phyloP scores from a whole-genome alignment of 2,888 invertebrate species.

The Sarcophaga variegata region DNA sequence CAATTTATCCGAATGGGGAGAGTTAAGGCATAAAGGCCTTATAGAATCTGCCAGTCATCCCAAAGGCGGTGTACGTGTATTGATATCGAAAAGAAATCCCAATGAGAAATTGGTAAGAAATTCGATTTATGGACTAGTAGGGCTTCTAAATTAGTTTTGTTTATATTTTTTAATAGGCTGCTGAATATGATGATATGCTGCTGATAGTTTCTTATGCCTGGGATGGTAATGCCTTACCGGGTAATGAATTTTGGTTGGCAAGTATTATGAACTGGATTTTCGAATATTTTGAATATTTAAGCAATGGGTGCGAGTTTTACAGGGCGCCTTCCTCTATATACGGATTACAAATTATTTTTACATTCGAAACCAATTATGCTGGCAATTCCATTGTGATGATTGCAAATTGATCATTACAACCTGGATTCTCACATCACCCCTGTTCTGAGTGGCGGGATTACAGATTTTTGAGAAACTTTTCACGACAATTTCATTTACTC shows the following conservation, averaged over 20 bases:
- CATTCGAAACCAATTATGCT: too few relatives aligned
- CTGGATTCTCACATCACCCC: too few relatives aligned
- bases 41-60: conserved; percentile 74
- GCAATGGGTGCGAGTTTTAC: too few relatives aligned
- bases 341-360: too few relatives aligned
- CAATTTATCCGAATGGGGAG: conserved; percentile 81
- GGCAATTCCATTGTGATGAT: too few relatives aligned
- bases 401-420: too few relatives aligned
- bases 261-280: background rate
- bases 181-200: conserved; percentile 81
- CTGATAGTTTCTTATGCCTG: conserved; percentile 88
- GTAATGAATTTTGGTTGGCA: conserved; percentile 88
- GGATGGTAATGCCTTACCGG: conserved; percentile 88
- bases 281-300: too few relatives aligned
- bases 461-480: too few relatives aligned
- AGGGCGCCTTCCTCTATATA: too few relatives aligned
- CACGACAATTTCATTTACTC: too few relatives aligned
- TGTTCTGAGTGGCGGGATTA: too few relatives aligned
- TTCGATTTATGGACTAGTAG: background rate
- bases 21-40: conserved; percentile 81
- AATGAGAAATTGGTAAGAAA: conserved; percentile 82
- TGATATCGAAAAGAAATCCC: conserved; percentile 84
- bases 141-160: background rate
- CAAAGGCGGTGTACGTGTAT: conserved; percentile 82
- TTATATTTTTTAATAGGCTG: conserved; percentile 26